phyloP scores from a whole-genome alignment of 2,113 vertebrate species.

The Ctenomys sociabilis region DNA sequence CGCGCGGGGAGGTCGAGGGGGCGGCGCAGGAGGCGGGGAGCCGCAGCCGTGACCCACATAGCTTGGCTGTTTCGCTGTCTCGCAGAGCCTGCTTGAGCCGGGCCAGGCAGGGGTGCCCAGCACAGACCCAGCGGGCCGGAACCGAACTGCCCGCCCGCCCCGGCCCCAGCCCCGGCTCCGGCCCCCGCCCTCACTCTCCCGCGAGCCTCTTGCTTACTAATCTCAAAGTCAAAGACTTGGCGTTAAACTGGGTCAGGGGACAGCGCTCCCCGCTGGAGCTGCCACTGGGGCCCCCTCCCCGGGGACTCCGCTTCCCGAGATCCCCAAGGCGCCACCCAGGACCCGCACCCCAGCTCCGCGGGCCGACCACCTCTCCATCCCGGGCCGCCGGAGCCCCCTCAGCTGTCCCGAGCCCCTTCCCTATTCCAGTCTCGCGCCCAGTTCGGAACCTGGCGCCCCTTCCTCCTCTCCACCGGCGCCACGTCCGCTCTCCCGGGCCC shows the following conservation, averaged over 20 bases:
- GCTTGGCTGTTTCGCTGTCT: background rate
- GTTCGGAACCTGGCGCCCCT: background rate
- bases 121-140: background rate
- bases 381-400: background rate
- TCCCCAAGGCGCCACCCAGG: background rate
- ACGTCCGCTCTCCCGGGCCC: background rate
- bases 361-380: background rate
- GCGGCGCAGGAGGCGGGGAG: conserved; percentile 32
- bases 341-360: background rate
- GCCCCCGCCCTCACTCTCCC: background rate
- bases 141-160: background rate
- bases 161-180: background rate
- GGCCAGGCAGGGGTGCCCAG: background rate
- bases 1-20: background rate
- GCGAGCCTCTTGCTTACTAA: conserved; percentile 52
- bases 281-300: conserved; percentile 37
- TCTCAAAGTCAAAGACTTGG: conserved; percentile 70
- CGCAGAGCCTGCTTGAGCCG: background rate
- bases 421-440: background rate
- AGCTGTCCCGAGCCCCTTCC: background rate
- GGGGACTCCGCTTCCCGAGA: background rate
- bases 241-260: conserved; percentile 77
- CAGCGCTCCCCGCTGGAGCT: background rate
- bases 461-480: background rate
- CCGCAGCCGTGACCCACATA: conserved; percentile 80